These are phyloP conservation scores for Burhinus oedicnemus DNA, from an alignment of 2,113 vertebrate species.

Conservation along the genomic window DNA sequence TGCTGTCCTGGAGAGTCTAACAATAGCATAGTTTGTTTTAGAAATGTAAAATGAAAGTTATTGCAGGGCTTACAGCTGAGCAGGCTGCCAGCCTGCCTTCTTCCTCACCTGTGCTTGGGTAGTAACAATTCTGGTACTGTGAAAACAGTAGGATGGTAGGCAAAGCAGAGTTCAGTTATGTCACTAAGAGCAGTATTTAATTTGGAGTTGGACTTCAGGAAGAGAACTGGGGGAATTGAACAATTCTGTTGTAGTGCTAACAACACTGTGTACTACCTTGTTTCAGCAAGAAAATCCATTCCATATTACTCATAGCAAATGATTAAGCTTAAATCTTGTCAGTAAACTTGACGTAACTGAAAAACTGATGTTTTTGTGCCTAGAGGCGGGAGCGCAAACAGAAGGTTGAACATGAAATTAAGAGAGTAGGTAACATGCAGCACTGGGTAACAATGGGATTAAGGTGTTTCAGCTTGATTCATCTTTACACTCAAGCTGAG, in stretches of 20 bases:
- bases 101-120: neutral
- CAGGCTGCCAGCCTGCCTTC: neutral
- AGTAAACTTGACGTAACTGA: neutral
- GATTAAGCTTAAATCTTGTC: neutral
- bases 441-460: slow-evolving; percentile 17
- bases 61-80: neutral
- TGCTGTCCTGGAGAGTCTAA: neutral
- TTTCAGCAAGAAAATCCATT: neutral
- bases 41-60: neutral
- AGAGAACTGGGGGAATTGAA: neutral
- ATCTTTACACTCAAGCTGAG: neutral
- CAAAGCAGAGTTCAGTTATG: neutral
- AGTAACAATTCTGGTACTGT: neutral
- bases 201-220: neutral
- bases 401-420: slow-evolving; percentile 71
- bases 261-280: neutral
- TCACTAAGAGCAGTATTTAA: neutral
- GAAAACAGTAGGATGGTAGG: neutral
- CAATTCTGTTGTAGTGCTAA: neutral
- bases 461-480: neutral
- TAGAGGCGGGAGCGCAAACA: slow-evolving; percentile 78
- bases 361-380: neutral
- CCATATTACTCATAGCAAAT: neutral
- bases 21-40: neutral
- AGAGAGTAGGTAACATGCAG: slow-evolving; percentile 68